phyloP scores from a whole-genome alignment of 2,113 vertebrate species.

The Ciconia stormi region DNA sequence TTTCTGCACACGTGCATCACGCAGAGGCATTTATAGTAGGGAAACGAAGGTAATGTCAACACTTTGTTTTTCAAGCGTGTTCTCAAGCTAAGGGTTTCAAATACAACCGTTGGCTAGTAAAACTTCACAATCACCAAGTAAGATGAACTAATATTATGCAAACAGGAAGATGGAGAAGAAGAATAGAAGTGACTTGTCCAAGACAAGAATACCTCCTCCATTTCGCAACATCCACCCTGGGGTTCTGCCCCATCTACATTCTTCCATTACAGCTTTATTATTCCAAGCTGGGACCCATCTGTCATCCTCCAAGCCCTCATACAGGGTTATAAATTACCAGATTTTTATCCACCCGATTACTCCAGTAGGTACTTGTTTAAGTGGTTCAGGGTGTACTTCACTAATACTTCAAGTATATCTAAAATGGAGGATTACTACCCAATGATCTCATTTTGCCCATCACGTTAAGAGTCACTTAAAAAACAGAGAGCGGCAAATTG shows the following conservation, averaged over 20 bases:
- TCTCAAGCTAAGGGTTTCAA: not conserved
- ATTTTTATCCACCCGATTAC: not conserved
- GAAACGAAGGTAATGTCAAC: not conserved
- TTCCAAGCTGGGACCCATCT: constrained; percentile 33
- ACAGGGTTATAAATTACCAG: not conserved
- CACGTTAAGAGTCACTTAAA: constrained; percentile 43
- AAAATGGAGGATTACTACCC: not conserved
- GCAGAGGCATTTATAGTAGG: not conserved
- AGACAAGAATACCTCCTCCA: constrained; percentile 14
- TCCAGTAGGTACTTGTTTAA: constrained; percentile 39
- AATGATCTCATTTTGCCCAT: constrained; percentile 52
- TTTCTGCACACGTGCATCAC: not conserved
- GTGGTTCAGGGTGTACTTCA: not conserved
- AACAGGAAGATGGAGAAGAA: constrained; percentile 52
- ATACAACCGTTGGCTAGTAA: not conserved
- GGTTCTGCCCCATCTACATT: constrained; percentile 38
- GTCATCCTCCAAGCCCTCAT: not conserved
- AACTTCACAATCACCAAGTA: not conserved
- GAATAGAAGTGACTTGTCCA: constrained; percentile 51
- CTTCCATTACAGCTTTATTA: constrained; percentile 6
- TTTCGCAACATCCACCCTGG: not conserved
- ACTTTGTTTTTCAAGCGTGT: not conserved
- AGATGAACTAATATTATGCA: constrained; percentile 22
- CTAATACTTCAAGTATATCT: not conserved
- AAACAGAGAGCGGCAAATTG: constrained; percentile 36